Evolutionary conservation across 2,797 vertebrate genomes (phyloP).

Genomic region (Xiphorhynchus erythropygius): DNA sequence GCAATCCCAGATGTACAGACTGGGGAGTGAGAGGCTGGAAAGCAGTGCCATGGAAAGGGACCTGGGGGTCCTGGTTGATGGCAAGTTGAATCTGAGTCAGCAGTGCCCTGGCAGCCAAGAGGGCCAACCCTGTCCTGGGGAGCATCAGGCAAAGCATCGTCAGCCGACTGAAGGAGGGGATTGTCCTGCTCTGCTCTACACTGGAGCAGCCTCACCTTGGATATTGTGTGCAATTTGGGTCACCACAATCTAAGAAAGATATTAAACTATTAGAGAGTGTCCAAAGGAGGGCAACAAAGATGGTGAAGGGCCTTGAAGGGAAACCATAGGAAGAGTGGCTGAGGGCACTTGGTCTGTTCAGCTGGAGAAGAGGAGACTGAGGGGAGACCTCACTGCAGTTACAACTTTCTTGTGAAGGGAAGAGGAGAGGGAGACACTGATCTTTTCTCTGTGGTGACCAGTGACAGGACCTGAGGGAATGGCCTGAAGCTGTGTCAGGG

Average conservation of each 20-base stretch:
- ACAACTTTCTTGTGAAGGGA: neutral
- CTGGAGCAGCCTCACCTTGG: neutral
- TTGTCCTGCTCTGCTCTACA: neutral
- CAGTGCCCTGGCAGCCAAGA: neutral
- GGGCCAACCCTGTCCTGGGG: accelerated
- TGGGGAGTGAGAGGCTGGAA: neutral
- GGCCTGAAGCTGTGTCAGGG: neutral
- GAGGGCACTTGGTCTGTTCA: neutral
- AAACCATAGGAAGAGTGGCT: neutral
- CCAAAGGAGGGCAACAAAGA: neutral
- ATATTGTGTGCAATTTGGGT: neutral
- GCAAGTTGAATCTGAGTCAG: accelerated
- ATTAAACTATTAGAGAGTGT: neutral
- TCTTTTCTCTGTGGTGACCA: neutral
- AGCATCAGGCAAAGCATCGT: accelerated
- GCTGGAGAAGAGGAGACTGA: neutral
- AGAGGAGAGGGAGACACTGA: neutral
- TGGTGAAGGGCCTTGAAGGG: neutral
- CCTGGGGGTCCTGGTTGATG: neutral
- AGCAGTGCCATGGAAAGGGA: neutral
- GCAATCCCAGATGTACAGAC: accelerated
- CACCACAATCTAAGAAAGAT: neutral
- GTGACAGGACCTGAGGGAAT: neutral
- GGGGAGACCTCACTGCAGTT: neutral
- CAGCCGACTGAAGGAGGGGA: accelerated